Base-by-base conservation (phyloP, 2,797 vertebrate genomes). In the Agapornis canus region DNA sequence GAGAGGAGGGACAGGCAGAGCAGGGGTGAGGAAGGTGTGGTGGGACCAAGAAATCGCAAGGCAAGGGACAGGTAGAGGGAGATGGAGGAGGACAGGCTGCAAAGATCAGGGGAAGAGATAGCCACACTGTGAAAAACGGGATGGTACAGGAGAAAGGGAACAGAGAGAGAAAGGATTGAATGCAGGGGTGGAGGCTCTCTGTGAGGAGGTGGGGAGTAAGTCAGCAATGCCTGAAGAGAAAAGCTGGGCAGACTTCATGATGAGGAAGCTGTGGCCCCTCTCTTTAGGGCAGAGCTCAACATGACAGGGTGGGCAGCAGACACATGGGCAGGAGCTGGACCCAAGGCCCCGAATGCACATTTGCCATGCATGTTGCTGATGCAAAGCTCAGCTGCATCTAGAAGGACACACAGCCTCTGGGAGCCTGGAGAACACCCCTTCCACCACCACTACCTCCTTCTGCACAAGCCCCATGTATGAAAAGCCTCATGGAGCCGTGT, bases 321-420 rank as follows among this genome's bases (percentile, higher is more conserved):
- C 40, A 27, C 40, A 11, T 0, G 11, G 39, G 54, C 63, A 90
- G 69, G 63, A 94, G 29, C 16, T 56, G 77, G 59, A 90, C 13
- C 82, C 52, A 35, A 40, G 40, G 52, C 57, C 49, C 72, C 0
- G 5, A 93, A 88, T 63, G 47, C 81, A 91, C 39, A 11, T 71
- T 83, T 77, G 15, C 56, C 61, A 54, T 66, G 29, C 19, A 75
- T 48, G 35, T 32, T 92, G 84, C 52, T 89, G 85, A 51, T 39
- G 2, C 76, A 87, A 90, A 90, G 72, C 49, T 87, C 75, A 73
- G 78, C 64, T 86, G 70, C 4, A 0, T 87, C n/a, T 42, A 89
- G 94, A 95, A 90, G 89, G 80, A 96, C 56, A 69, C 65, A 73
- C 23, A 40, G 69, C 84, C 77, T 85, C 29, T 3, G 14, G 91